Evolutionary conservation across 2,113 vertebrate genomes (phyloP).

Genomic region (Heterotis niloticus): DNA sequence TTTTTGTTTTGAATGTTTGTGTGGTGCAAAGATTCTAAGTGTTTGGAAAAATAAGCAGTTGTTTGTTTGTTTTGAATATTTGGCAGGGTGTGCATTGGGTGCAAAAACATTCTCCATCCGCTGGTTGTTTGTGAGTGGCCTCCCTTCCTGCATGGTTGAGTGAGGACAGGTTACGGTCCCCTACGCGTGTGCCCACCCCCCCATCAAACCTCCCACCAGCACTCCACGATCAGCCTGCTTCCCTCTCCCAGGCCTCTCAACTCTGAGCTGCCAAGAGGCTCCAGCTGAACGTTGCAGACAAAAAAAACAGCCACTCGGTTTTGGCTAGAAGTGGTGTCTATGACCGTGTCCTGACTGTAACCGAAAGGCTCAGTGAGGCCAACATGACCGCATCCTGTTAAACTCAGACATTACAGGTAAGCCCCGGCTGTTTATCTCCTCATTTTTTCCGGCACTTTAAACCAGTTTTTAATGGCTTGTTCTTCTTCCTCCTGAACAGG

Average conservation of each 20-base stretch:
- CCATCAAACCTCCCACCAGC: neutral
- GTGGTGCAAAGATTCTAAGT: slow-evolving; percentile 30
- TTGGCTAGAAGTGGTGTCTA: neutral
- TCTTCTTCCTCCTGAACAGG: neutral
- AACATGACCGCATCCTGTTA: neutral
- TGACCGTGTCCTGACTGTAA: neutral
- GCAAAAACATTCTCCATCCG: slow-evolving; percentile 29
- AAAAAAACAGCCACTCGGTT: neutral
- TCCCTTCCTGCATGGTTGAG: slow-evolving; percentile 22
- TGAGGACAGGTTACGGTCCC: slow-evolving; percentile 12
- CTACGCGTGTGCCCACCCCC: neutral
- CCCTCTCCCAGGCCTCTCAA: slow-evolving; percentile 63
- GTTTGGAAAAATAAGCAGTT: slow-evolving; percentile 34
- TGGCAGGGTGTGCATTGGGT: slow-evolving; percentile 21
- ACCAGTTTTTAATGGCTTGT: neutral
- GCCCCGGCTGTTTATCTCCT: neutral
- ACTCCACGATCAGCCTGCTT: slow-evolving; percentile 33
- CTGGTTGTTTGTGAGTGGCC: slow-evolving; percentile 32
- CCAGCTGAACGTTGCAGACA: too few relatives aligned
- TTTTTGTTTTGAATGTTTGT: slow-evolving; percentile 37
- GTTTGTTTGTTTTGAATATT: slow-evolving; percentile 36
- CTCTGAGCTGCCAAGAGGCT: slow-evolving; percentile 39
- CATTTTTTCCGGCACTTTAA: neutral
- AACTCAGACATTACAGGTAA: neutral
- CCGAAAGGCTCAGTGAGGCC: neutral